Base-by-base conservation (phyloP, 1,140 invertebrate genomes). In the Aporrectodea caliginosa region DNA sequence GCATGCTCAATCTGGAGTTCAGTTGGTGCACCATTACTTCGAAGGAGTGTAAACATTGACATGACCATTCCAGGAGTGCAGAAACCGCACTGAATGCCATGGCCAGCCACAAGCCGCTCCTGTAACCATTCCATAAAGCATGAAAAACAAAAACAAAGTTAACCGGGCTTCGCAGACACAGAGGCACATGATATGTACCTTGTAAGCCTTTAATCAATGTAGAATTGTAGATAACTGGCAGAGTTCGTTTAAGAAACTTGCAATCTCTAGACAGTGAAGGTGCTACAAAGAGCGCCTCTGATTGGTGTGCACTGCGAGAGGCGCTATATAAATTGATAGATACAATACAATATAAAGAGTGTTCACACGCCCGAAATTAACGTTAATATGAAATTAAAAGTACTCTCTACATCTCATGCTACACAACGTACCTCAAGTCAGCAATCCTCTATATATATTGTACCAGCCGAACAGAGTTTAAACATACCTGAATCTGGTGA, bases 11-110 rank as follows among this genome's bases (percentile, higher is more conserved):
- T 82, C 27, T 84, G 71, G 22, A 81, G 1, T 31, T 78, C 69
- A 0, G 35, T 77, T 35, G 83, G 83, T 32, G 78, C 30, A 27
- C 14, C 79, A 84, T 91, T 91, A 79, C 91, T 92, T 70, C 22
- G n/a, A 31, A 81, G 68, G 31, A 81, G 76, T 43, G 68, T 80
- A 70, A 79, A 82, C 77, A 82, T 82, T 30, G 79, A 81, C 82
- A 83, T 83, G 6, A 83, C 75, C 77, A 82, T 79, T 2, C 82
- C 82, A 43, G 82, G 82, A 70, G 82, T 83, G 43, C 82, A 83
- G 75, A 74, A 83, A 43, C 82, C 82, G 73, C 82, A 83, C 74
- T 83, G 82, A 16, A 70, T 77, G 1, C 82, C 82, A 72, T 82
- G 75, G 31, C 73, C 68, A 12, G 77, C 76, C 32, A 75, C 80